Percentiles rank a stretch among this genome's conserved stretches.
Conservation (phyloP, 2,888 invertebrate species). For the Ceratothoa steindachneri region DNA sequence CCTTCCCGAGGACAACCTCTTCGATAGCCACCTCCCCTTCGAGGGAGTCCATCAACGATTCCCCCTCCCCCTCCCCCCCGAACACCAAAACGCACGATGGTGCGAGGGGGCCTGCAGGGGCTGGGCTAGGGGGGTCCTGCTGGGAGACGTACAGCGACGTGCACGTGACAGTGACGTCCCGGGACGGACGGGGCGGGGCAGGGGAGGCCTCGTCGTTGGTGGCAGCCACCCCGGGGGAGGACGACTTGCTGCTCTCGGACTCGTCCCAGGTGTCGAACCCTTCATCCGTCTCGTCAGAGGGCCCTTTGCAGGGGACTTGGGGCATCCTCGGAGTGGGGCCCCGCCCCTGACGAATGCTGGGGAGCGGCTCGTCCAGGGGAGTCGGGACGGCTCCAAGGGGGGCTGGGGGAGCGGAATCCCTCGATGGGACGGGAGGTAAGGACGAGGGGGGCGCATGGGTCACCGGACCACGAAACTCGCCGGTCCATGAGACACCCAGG, state of each 20-base stretch:
- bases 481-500: too few relatives aligned
- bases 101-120: neutral
- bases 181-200: neutral
- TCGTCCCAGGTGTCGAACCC: neutral
- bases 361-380: too few relatives aligned
- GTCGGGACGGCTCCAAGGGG: neutral
- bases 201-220: neutral
- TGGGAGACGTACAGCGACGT: neutral
- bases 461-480: too few relatives aligned
- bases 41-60: neutral
- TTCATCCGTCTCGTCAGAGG: neutral
- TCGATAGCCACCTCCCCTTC: neutral
- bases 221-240: neutral
- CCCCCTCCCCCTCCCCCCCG: neutral
- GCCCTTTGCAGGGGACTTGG: too few relatives aligned
- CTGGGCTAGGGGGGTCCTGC: neutral
- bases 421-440: neutral
- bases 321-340: too few relatives aligned
- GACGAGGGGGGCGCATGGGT: neutral
- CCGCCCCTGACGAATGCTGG: too few relatives aligned
- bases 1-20: neutral
- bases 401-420: neutral
- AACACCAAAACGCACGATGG: neutral
- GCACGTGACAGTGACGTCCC: neutral
- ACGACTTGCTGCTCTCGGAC: neutral